Conservation (phyloP, 2,113 vertebrate genomes). For the Spheniscus mendiculus region DNA sequence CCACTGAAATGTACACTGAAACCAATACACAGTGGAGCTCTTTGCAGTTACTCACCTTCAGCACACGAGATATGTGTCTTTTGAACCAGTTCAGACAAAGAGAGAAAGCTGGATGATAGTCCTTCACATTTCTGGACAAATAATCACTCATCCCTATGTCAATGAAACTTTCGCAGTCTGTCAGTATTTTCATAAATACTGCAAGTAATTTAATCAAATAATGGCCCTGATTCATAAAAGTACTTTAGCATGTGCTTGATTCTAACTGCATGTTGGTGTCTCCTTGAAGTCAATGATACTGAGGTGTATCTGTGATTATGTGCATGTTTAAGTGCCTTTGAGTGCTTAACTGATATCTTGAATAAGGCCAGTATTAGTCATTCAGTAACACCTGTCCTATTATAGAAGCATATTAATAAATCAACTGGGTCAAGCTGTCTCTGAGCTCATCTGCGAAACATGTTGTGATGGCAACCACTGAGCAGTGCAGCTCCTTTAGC, state of each 20-base stretch:
- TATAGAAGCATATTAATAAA: slow-evolving; percentile 17
- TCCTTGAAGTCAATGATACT: background rate
- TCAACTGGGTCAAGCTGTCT: background rate
- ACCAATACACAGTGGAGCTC: background rate
- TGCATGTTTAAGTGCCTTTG: background rate
- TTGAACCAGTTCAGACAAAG: background rate
- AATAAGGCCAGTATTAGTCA: background rate
- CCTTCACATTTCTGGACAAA: background rate
- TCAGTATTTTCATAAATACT: background rate
- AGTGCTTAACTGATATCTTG: background rate
- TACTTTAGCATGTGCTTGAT: background rate
- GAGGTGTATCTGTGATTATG: background rate
- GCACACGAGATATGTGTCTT: background rate
- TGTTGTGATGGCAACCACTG: background rate
- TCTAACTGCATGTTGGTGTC: background rate
- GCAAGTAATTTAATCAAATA: background rate
- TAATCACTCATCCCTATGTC: background rate
- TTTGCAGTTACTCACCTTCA: background rate
- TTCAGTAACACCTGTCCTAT: slow-evolving; percentile 10
- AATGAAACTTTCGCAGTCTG: background rate
- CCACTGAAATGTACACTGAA: background rate
- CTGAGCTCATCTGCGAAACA: slow-evolving; percentile 2
- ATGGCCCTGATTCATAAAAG: background rate
- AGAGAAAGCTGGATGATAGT: background rate
- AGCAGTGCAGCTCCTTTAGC: background rate